Evolutionary conservation across 2,888 invertebrate species (phyloP).

Genomic region (Parascotia fuliginaria): DNA sequence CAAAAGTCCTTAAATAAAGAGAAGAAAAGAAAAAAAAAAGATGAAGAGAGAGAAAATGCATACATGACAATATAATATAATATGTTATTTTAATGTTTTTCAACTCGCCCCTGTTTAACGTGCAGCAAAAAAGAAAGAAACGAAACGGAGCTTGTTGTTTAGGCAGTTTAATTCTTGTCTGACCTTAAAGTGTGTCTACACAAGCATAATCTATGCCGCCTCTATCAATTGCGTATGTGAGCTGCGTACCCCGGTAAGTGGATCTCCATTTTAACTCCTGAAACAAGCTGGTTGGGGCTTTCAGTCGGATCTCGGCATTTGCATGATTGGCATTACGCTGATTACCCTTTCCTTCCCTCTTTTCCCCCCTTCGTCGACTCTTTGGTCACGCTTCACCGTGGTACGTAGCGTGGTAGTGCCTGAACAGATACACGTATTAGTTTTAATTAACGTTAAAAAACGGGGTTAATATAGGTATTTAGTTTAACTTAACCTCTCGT

Average conservation of each 20-base stretch:
- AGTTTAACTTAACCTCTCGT: no score
- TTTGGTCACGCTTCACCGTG: constrained; percentile 47
- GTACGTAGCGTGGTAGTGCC: constrained; percentile 69
- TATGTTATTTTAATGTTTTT: no score
- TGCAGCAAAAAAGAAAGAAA: no score
- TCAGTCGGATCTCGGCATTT: constrained; percentile 85
- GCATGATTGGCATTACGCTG: constrained; percentile 86
- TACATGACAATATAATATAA: no score
- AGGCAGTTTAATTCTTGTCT: no score
- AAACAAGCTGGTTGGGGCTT: constrained; percentile 85
- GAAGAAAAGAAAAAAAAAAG: no score
- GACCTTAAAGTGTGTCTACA: no score
- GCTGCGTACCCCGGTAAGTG: constrained; percentile 83
- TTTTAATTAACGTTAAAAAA: constrained; percentile 5
- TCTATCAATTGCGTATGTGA: constrained; percentile 83
- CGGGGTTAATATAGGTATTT: no score
- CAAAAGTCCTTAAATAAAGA: no score
- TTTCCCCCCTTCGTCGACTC: constrained; percentile 26
- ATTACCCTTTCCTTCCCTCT: constrained; percentile 60
- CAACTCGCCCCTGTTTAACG: no score
- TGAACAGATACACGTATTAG: constrained; percentile 77
- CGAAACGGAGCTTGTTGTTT: no score
- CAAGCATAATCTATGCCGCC: constrained; percentile 53
- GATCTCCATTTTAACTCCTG: constrained; percentile 86
- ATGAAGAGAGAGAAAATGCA: no score